Conservation (phyloP, 2,888 invertebrate species). For the Trichopria drosophilae region DNA sequence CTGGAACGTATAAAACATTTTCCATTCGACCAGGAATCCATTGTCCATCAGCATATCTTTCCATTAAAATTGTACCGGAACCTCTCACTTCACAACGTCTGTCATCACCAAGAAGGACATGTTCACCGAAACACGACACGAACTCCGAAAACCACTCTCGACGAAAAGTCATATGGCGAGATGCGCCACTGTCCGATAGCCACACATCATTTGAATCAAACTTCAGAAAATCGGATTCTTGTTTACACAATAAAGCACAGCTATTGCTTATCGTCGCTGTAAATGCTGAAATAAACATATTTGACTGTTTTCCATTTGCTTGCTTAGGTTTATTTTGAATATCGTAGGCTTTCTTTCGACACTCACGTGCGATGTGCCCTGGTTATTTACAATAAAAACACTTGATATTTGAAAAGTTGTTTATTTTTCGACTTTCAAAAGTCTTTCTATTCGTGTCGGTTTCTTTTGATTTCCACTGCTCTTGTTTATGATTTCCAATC, state of each 20-base stretch:
- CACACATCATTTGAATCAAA: slow-evolving; percentile 30
- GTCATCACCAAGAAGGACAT: slow-evolving; percentile 29
- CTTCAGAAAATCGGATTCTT: slow-evolving; percentile 8
- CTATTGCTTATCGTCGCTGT: too few relatives aligned
- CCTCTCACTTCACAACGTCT: slow-evolving; percentile 23
- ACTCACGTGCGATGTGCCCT: slow-evolving; percentile 26
- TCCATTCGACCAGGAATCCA: not conserved
- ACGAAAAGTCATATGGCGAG: slow-evolving; percentile 35
- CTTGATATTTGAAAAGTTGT: slow-evolving; percentile 9
- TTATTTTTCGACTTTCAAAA: too few relatives aligned
- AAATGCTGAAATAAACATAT: not conserved
- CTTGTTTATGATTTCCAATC: not conserved
- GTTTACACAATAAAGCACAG: too few relatives aligned
- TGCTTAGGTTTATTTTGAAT: too few relatives aligned
- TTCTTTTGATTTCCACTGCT: not conserved
- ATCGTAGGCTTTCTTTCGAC: slow-evolving; percentile 26
- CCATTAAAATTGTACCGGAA: slow-evolving; percentile 14
- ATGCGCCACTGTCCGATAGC: slow-evolving; percentile 38
- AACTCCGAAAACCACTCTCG: slow-evolving; percentile 34
- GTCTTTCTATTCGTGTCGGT: slow-evolving; percentile 1
- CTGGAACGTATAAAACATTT: not conserved
- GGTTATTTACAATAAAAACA: slow-evolving; percentile 21
- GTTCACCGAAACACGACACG: slow-evolving; percentile 10
- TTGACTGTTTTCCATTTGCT: not conserved
- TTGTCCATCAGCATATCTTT: not conserved